phyloP scores from a whole-genome alignment of 2,113 vertebrate species.

The Oreotrochilus melanogaster region DNA sequence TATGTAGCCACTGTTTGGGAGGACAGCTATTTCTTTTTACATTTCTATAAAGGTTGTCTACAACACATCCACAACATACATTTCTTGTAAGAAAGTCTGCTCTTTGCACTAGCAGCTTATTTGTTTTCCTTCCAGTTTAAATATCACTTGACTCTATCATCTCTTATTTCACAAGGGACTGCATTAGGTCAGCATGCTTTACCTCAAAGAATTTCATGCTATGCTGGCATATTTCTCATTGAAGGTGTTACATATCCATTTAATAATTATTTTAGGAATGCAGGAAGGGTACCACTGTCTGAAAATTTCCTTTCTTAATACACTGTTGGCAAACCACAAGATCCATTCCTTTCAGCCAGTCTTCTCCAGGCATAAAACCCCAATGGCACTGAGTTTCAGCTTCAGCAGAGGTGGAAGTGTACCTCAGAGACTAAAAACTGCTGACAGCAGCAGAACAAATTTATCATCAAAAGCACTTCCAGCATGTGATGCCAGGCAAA shows the following conservation, averaged over 20 bases:
- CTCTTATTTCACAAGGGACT: not conserved
- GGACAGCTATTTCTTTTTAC: not conserved
- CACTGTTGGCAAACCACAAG: not conserved
- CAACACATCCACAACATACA: not conserved
- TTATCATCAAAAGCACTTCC: conserved; percentile 9
- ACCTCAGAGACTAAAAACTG: conserved; percentile 25
- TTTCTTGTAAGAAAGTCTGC: not conserved
- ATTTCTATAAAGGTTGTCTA: not conserved
- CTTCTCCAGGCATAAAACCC: not conserved
- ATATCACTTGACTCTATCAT: not conserved
- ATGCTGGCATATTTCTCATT: not conserved
- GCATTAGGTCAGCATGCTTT: not conserved
- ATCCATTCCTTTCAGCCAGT: not conserved
- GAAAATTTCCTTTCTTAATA: not conserved
- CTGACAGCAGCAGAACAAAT: conserved; percentile 35
- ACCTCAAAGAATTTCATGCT: not conserved
- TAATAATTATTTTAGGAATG: not conserved
- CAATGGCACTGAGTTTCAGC: not conserved
- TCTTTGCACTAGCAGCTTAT: not conserved
- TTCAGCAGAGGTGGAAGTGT: not conserved
- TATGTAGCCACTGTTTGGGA: not conserved
- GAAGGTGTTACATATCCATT: not conserved
- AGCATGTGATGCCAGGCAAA: not conserved
- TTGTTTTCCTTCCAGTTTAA: not conserved
- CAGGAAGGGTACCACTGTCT: not conserved